Evolutionary conservation across 2,113 vertebrate genomes (phyloP).

Genomic region (Planiliza haematocheilus): DNA sequence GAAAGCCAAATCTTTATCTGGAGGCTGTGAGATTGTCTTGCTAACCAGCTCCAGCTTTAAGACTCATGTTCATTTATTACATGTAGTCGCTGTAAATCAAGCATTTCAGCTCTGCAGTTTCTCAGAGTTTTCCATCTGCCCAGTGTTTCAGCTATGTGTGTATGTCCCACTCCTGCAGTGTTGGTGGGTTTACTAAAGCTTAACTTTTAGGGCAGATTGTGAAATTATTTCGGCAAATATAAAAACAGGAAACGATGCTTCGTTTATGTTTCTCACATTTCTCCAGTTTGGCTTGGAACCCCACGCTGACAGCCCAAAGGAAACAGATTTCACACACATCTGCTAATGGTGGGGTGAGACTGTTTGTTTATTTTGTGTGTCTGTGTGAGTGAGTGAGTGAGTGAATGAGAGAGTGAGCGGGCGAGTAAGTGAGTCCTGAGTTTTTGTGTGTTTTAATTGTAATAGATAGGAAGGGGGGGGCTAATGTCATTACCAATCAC

Average conservation of each 20-base stretch:
- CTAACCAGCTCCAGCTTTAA: conserved; percentile 74
- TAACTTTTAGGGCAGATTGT: conserved; percentile 25
- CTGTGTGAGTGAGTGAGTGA: conserved; percentile 27
- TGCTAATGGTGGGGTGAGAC: conserved; percentile 62
- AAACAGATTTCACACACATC: conserved; percentile 68
- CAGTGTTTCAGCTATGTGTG: conserved; percentile 49
- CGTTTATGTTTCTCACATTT: conserved; percentile 31
- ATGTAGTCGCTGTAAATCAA: conserved; percentile 71
- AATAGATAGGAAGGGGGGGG: conserved; percentile 26
- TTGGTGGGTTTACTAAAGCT: conserved; percentile 19
- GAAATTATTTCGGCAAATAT: conserved; percentile 49
- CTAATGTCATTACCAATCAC: conserved; percentile 5
- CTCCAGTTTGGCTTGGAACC: conserved; percentile 38
- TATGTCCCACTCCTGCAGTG: conserved; percentile 25
- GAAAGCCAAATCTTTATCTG: conserved; percentile 68
- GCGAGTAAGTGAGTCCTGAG: conserved; percentile 2
- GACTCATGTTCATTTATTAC: conserved; percentile 72
- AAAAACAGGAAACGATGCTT: conserved; percentile 45
- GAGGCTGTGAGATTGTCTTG: conserved; percentile 65
- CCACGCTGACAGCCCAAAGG: conserved; percentile 44
- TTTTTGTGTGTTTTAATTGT: conserved; percentile 13
- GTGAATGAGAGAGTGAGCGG: conserved; percentile 7
- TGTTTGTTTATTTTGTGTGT: conserved; percentile 65
- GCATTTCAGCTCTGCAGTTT: conserved; percentile 42
- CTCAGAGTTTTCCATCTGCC: conserved; percentile 69